Evolutionary conservation across 2,113 vertebrate genomes (phyloP), one percentile per base, ranked within the genome.

Genomic region (Drymodes brunneopygia): DNA sequence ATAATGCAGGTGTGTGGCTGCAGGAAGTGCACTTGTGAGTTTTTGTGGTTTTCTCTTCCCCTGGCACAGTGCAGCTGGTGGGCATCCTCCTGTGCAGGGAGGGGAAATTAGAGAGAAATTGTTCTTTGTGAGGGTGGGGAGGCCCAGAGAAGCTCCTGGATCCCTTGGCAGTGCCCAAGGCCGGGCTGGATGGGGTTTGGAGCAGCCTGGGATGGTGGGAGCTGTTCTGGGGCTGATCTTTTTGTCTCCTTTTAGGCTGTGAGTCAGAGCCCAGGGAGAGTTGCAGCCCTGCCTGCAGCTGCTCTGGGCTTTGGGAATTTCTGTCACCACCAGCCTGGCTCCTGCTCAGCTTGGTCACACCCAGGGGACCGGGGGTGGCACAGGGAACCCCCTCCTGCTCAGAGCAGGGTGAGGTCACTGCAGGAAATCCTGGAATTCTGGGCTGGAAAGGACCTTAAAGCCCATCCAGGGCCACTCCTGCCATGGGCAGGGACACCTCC

Each of bases 311-410:
- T 29, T 22, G 58, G 57, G 71, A 24, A 23, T 36, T 53, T 70
- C 42, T 66, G 40, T 28, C 48, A 14, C 7, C 9, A 1, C 23
- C 56, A 40, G 0, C 47, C 38, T 2, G 1, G 42, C 3, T 11
- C 53, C 58, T 2, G 1, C 11, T 38, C 8, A 1, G 69, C 15
- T 1, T 4, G 38, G 33, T 27, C 48, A 2, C 57, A 8, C 5
- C 0, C 69, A 0, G 35, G 72, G 54, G 2, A 33, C 21, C 0
- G 0, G 28, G 33, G 15, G 0, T 71, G 66, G 38, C 74, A 6
- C 62, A 51, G 83, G 83, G 42, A 73, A 3, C 40, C 20, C 69
- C 50, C n/a, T 47, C 58, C 40, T 16, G 36, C 82, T 13, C 6
- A 47, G 67, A 31, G 28, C 60, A 22, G 47, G 4, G 3, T n/a